A percentile compares a stretch with the other conserved stretches of the same genome.
Conservation (phyloP, 53 echinoderm and acorn worm species). For the Henricia sp. region DNA sequence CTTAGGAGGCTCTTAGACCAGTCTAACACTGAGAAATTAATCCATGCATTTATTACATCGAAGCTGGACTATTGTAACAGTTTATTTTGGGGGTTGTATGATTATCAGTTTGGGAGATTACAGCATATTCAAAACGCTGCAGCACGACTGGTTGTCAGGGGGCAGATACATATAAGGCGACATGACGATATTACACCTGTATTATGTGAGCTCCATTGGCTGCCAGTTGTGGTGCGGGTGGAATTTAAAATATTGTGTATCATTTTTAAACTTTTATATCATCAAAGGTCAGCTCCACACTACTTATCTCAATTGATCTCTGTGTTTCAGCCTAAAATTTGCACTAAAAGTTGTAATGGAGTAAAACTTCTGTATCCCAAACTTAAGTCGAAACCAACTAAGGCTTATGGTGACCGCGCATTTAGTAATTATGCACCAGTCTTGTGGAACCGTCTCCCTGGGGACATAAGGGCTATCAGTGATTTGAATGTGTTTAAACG, state of each 20-base stretch:
- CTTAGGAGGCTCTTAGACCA: conserved; percentile 16
- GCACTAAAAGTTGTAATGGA: too few species aligned
- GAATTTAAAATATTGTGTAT: background rate
- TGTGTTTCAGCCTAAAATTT: too few species aligned
- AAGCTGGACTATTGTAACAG: conserved; percentile 48
- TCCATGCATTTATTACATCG: conserved; percentile 43
- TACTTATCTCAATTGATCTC: background rate
- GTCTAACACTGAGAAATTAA: conserved; percentile 10
- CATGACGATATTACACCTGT: background rate
- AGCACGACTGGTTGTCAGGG: background rate
- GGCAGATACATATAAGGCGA: background rate
- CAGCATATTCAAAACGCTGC: conserved; percentile 24
- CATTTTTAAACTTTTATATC: conserved; percentile 2
- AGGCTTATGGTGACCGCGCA: too few species aligned
- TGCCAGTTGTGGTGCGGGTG: background rate
- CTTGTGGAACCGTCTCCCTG: too few species aligned
- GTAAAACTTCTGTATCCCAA: too few species aligned
- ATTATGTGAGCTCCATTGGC: background rate
- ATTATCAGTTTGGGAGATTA: conserved; percentile 16
- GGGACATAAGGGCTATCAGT: too few species aligned
- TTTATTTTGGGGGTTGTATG: conserved; percentile 25
- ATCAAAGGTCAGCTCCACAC: background rate
- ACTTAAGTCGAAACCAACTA: too few species aligned
- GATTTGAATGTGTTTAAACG: too few species aligned
- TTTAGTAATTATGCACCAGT: too few species aligned